These are phyloP conservation scores for Rhopalosiphum maidis DNA, from an alignment of 1,140 invertebrate species.

Conservation along the genomic window DNA sequence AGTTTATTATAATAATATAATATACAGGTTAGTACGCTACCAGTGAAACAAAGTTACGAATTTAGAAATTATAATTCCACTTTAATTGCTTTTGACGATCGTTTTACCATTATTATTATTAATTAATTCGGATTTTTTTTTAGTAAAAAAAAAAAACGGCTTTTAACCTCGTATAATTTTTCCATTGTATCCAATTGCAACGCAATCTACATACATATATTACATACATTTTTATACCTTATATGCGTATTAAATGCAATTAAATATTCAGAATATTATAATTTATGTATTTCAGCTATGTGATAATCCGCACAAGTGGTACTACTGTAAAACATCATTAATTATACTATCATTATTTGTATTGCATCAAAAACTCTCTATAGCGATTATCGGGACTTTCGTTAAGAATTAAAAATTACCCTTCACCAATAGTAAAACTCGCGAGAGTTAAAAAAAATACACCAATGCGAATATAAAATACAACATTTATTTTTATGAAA, in stretches of 20 bases:
- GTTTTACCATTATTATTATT: neutral
- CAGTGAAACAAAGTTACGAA: neutral
- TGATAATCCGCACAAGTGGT: neutral
- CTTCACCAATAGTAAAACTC: neutral
- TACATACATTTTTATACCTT: neutral
- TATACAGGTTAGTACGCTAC: neutral
- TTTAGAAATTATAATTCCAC: neutral
- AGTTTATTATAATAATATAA: neutral
- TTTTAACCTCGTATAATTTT: neutral
- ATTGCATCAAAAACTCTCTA: neutral
- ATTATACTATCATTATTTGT: neutral
- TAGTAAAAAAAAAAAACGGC: neutral
- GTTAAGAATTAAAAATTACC: neutral
- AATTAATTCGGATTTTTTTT: neutral
- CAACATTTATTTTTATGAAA: neutral
- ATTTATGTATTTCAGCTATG: neutral
- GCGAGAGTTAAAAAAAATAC: neutral
- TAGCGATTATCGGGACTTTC: neutral
- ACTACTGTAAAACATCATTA: neutral
- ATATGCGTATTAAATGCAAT: neutral
- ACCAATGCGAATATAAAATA: neutral
- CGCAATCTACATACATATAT: neutral
- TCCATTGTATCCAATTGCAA: neutral
- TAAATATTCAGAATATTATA: neutral
- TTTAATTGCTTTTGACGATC: conserved; percentile 5